Conservation (phyloP, 2,888 invertebrate species). For the Drosophila lutescens region DNA sequence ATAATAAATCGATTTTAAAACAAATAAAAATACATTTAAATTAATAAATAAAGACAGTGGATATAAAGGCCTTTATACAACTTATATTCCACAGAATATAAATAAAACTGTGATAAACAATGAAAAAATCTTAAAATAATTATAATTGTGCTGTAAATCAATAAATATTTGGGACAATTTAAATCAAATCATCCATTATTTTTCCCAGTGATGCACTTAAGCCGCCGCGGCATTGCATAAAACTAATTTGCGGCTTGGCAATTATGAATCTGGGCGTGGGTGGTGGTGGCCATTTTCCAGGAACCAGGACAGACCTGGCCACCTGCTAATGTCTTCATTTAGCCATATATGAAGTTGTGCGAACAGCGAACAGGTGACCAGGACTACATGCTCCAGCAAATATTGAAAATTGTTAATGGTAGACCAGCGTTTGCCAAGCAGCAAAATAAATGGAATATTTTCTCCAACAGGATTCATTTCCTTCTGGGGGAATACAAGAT, state of each 20-base stretch:
- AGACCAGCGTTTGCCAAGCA: conserved; percentile 4
- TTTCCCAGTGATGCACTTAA: conserved; percentile 13
- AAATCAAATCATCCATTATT: no score
- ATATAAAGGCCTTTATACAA: no score
- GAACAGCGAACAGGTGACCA: conserved; percentile 26
- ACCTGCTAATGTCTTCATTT: conserved; percentile 62
- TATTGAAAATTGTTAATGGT: conserved; percentile 17
- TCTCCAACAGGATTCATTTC: conserved; percentile 29
- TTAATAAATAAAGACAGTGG: no score
- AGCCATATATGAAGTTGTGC: conserved; percentile 29
- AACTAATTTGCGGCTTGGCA: conserved; percentile 80
- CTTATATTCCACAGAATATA: no score
- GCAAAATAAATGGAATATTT: conserved; percentile 25
- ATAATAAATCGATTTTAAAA: no score
- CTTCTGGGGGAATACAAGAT: conserved; percentile 42
- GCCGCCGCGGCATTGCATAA: conserved; percentile 60
- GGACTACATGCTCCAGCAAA: conserved; percentile 15
- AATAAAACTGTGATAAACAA: no score
- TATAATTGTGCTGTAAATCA: no score
- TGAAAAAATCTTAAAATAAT: no score
- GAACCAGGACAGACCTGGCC: conserved; percentile 16
- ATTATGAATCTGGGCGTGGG: conserved; percentile 59
- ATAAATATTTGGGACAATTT: no score
- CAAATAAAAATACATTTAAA: no score
- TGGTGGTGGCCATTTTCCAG: conserved; percentile 5